Conservation (phyloP, 2,113 vertebrate species). For the Microtus pennsylvanicus region DNA sequence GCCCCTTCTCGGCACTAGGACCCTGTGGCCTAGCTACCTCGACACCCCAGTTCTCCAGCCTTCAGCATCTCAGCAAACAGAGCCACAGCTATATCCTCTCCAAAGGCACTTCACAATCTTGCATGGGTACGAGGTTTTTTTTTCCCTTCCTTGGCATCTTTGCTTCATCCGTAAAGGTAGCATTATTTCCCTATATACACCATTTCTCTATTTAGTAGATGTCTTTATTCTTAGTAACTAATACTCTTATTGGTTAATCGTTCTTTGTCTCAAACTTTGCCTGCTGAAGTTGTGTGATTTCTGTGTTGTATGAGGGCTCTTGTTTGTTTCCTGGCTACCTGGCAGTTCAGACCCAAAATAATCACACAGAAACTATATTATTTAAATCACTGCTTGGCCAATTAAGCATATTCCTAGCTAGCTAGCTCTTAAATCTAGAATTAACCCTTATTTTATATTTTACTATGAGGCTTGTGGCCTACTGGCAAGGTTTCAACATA, state of each 20-base stretch:
- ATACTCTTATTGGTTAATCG: not conserved
- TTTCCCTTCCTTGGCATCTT: not conserved
- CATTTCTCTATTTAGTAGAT: not conserved
- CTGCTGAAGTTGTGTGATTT: not conserved
- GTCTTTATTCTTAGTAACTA: not conserved
- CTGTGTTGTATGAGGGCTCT: not conserved
- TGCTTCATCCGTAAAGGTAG: not conserved
- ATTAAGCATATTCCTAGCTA: no score
- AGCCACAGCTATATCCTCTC: not conserved
- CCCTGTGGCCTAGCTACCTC: not conserved
- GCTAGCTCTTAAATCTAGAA: no score
- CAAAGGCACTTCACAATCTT: not conserved
- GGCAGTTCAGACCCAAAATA: no score
- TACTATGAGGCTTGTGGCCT: no score
- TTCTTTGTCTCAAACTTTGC: not conserved
- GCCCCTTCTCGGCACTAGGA: no score
- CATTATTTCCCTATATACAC: not conserved
- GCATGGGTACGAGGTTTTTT: not conserved
- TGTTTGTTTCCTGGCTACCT: no score
- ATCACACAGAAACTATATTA: no score
- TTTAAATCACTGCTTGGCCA: no score
- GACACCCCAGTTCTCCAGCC: not conserved
- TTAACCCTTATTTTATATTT: no score
- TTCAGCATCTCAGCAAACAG: not conserved
- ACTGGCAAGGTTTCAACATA: no score